Evolutionary conservation across 2,797 vertebrate genomes (phyloP), one percentile per base, ranked within the genome.

Genomic region (Phyllotis vaccarum): DNA sequence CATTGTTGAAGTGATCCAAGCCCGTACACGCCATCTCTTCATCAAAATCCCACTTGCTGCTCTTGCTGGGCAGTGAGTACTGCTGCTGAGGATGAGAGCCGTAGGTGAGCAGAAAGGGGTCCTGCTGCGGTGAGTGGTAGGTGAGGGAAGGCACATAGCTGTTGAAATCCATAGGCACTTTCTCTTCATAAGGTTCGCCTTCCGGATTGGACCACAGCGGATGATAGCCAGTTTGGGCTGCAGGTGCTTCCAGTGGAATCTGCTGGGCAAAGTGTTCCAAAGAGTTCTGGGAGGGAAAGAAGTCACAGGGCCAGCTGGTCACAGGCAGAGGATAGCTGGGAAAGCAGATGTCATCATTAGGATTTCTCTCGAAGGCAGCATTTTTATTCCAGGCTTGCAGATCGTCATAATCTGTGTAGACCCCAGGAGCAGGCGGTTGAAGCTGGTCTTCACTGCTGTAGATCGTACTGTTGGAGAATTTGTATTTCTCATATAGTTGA

Each of bases 401-500:
- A 7, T 98, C 97, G 27, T 56, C 1, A 0, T 87, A 96, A 27
- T 89, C 91, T 0, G 72, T n/a, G 56, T 95, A 97, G 17, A 95
- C 49, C n/a, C 94, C 95, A 8, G 97, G 94, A 29, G 87, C 80
- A 1, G 97, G 56, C 17, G 97, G 64, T 74, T 91, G 96, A 58
- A 91, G 64, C 46, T 91, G 96, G 43, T 97, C 98, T 79, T 92
- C 90, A 1, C 37, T 64, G 68, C 46, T 79, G 80, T 93, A 96
- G 29, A 94, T 60, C 27, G 94, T 95, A 16, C 83, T 93, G 10
- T 68, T 89, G 56, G 96, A 80, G 16, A 96, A 94, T 60, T 96
- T 97, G 86, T 89, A 96, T 89, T 96, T 98, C 58, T 97, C 97
- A 9, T 97, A 96, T 93, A 97, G 94, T 90, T 95, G 97, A 46